Evolutionary conservation across 2,888 invertebrate genomes (phyloP), one percentile per base, ranked within the genome.

Genomic region (Pantelozetes paolii): DNA sequence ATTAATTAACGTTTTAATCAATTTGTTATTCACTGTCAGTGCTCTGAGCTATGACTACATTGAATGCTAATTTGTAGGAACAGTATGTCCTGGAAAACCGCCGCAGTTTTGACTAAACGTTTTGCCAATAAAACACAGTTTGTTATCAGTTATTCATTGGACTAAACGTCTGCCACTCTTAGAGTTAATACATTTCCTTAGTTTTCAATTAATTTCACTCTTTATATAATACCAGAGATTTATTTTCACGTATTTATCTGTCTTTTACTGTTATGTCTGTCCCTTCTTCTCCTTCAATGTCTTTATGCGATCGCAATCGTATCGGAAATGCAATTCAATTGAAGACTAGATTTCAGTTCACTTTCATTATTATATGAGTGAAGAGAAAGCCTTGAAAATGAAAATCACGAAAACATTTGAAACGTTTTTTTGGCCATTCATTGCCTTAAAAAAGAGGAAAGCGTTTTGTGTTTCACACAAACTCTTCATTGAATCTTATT

Each of bases 341-440:
- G 11, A 45, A 45, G 2, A 45, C 11, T 6, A 45, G 45, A 45
- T 45, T 45, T 45, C 15, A 20, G 1, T 50, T n/a, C 20, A n/a
- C 50, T 50, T 20, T 50, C n/a, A 20, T 15, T 50, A 18, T 45
- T 36, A 8, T 9, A n/a, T 45, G 13, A 15, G 5, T 45, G 2
- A 2, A 45, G 11, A 8, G 20, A 23, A 50, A 50, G 5, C 50
- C 50, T 50, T 50, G 50, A 50, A 50, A 50, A 50, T 20, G 18
- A n/a, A 50, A 20, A 50, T 50, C 50, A 50, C 50, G 50, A 50
- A 50, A 50, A 50, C 50, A 11, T 50, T 50, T 15, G 5, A 50
- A 50, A 45, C 45, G 45, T 45, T 45, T 45, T 45, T 45, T 11
- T 8, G n/a, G 40, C 45, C 50, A 50, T 50, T 50, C 3, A 20